phyloP scores from a whole-genome alignment of 1,140 invertebrate genomes.

The Drosophila elegans region DNA sequence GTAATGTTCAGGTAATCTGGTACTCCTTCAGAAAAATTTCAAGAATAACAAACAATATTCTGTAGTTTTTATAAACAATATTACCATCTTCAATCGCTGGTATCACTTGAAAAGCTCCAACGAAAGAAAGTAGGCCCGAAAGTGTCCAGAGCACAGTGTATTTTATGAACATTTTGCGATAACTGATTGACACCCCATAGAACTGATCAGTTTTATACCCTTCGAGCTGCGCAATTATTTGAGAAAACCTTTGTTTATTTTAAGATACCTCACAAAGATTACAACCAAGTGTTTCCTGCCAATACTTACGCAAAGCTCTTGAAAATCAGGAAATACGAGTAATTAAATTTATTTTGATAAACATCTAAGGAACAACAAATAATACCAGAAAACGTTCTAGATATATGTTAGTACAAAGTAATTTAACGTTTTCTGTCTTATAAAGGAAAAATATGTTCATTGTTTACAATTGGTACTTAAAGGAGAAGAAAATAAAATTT shows the following conservation, averaged over 20 bases:
- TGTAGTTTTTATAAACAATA: neutral
- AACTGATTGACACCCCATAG: neutral
- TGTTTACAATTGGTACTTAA: no score
- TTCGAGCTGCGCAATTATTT: neutral
- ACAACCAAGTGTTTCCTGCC: no score
- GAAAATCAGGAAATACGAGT: no score
- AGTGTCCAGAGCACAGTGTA: neutral
- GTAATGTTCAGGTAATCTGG: neutral
- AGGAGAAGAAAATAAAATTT: no score
- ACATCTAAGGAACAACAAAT: no score
- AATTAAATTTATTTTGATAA: no score
- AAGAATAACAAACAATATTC: neutral
- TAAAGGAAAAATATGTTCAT: no score
- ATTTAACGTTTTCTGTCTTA: no score
- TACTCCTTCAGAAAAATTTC: neutral
- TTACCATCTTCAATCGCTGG: neutral
- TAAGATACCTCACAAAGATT: neutral
- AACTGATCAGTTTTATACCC: neutral
- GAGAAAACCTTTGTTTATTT: no score
- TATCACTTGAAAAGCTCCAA: neutral
- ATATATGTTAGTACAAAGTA: no score
- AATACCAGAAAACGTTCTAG: no score
- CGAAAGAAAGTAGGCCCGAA: neutral
- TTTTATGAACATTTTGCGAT: neutral
- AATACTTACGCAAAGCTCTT: no score